Base-by-base conservation (phyloP, 2,888 invertebrate genomes). In the Rotaria magnacalcarata region DNA sequence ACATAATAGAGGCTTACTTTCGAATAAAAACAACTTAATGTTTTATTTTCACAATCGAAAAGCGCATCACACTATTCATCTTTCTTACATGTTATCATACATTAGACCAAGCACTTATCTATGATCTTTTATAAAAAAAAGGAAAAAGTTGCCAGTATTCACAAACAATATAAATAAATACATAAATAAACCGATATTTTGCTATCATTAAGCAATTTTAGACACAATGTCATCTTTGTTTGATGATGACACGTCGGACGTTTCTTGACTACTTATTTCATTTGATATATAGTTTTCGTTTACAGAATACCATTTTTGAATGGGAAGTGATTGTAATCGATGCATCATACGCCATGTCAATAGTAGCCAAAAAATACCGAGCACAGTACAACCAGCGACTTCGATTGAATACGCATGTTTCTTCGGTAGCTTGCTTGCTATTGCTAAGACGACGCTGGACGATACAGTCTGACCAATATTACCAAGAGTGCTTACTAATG, bases 401-500 rank as follows among this genome's bases (percentile, higher is more conserved):
- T 84, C 85, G 21, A 85, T 80, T 21, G 80, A 87, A 27, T 84
- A 87, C 19, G 85, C 85, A 60, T 85, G 80, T 43, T 85, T 60
- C 56, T 84, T 60, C 6, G 85, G 85, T 21, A 56, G 19, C 58
- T 84, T 75, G 11, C 34, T 80, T 19, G 86, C 85, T 41, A 85
- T n/a, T 43, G 67, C 85, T 24, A 85, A 80, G 6, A 80, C 84
- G 50, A 58, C 85, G 16, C 85, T 87, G 7, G 58, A 56, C 50
- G 85, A 74, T 74, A 74, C 75, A 43, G 52, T 85, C 24, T 85
- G 75, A 19, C 87, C 87, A 56, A 87, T 84, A 92, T 99, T 99
- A 84, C 94, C 94, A 43, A 98, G 93, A 0, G 99, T 99, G 91
- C 99, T 99, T 27, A 99, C 92, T 85, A 99, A 93, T 0, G 99